phyloP scores from a whole-genome alignment of 2,888 invertebrate genomes.

The Lordiphosa andalusiaca region DNA sequence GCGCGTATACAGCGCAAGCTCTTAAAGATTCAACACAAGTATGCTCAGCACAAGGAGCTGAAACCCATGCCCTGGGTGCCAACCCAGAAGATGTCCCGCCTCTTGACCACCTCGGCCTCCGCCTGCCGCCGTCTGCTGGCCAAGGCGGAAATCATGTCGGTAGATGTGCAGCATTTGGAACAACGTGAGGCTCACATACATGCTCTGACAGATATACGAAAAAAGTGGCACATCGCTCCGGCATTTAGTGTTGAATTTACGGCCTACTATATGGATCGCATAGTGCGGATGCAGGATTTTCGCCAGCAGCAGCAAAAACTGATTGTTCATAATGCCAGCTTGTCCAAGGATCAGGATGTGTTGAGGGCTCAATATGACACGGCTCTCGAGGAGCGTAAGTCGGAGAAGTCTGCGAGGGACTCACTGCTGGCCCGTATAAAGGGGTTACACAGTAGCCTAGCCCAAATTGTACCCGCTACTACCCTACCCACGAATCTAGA shows the following conservation, averaged over 20 bases:
- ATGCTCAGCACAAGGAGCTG: conserved; percentile 86
- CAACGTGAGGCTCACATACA: conserved; percentile 91
- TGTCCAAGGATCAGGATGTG: conserved; percentile 89
- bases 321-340: conserved; percentile 86
- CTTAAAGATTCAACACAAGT: conserved; percentile 92
- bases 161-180: conserved; percentile 90
- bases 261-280: conserved; percentile 94
- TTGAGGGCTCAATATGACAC: conserved; percentile 89
- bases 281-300: conserved; percentile 89
- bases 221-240: conserved; percentile 96
- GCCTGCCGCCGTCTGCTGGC: conserved; percentile 90
- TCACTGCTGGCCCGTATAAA: conserved; percentile 29
- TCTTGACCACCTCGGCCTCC: conserved; percentile 93
- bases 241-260: conserved; percentile 97
- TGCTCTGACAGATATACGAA: conserved; percentile 90
- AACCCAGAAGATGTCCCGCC: conserved; percentile 95
- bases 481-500: conserved; percentile 83
- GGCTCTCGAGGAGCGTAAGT: conserved; percentile 85
- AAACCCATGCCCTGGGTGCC: conserved; percentile 94
- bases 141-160: conserved; percentile 95
- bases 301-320: conserved; percentile 88
- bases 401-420: conserved; percentile 83
- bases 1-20: conserved; percentile 89
- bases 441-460: conserved; percentile 31
- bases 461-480: conserved; percentile 83